Conservation (phyloP, 2,888 invertebrate genomes). For the Lycocerus yunnanus region DNA sequence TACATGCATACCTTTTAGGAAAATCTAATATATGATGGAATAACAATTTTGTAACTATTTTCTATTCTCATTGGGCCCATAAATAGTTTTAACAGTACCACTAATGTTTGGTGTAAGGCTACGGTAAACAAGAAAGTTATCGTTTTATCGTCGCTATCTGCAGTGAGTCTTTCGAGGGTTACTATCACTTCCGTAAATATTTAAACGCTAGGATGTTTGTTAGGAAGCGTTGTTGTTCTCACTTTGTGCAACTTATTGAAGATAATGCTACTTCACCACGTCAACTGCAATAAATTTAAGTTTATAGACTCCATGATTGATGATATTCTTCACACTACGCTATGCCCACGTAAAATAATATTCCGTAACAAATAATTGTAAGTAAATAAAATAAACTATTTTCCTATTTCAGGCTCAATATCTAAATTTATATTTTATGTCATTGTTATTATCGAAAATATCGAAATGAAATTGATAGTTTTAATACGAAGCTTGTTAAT, state of each 20-base stretch:
- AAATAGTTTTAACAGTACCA: background rate
- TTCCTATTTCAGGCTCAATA: no score
- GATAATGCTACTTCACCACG: conserved; percentile 9
- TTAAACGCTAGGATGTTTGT: conserved; percentile 27
- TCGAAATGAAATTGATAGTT: no score
- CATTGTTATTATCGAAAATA: no score
- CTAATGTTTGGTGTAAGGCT: conserved; percentile 14
- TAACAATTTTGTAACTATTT: background rate
- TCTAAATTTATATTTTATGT: no score
- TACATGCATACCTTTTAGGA: no score
- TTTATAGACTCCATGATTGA: background rate
- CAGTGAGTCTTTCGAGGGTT: conserved; percentile 4
- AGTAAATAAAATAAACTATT: background rate
- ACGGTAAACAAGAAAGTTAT: conserved; percentile 22
- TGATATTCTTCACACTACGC: background rate
- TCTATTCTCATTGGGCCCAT: background rate
- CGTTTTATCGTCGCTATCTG: conserved; percentile 15
- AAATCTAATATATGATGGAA: background rate
- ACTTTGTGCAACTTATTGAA: conserved; percentile 16
- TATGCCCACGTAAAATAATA: background rate
- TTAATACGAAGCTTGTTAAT: no score
- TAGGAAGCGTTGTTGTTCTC: conserved; percentile 21
- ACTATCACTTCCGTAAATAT: conserved; percentile 28
- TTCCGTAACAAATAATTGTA: background rate
- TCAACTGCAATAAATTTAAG: background rate